Percentiles rank a stretch among this genome's conserved stretches.
These are phyloP conservation scores for Trilocha varians DNA, from an alignment of 2,888 invertebrate genomes.

Conservation along the genomic window DNA sequence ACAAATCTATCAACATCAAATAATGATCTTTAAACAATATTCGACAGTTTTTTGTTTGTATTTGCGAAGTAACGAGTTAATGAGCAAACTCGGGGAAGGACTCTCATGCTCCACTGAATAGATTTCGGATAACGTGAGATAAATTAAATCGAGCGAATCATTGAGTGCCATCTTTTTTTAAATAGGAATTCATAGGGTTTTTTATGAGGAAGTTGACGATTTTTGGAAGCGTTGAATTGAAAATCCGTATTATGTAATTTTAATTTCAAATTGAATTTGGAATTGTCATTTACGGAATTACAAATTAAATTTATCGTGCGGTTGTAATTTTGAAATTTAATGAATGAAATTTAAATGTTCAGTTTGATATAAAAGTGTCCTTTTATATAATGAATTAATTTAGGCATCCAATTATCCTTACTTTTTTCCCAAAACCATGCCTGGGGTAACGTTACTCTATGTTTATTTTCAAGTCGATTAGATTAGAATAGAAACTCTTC, in stretches of 20 bases:
- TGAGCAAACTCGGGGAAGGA: constrained; percentile 5
- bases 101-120: constrained; percentile 2
- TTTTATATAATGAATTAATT: no score
- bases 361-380: no score
- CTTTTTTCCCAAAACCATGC: no score
- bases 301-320: no score
- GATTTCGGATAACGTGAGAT: constrained; percentile 1
- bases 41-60: constrained; percentile 3
- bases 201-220: background rate
- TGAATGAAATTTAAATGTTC: no score
- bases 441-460: no score
- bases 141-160: constrained; percentile 3
- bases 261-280: background rate
- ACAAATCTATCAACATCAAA: background rate
- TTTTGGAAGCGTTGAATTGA: background rate
- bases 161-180: background rate
- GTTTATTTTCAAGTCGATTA: no score
- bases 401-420: no score
- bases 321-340: no score
- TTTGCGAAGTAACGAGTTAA: background rate
- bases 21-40: background rate
- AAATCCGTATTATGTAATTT: background rate
- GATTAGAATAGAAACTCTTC: no score
- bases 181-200: background rate
- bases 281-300: no score